Evolutionary conservation across 53 echinoderm and acorn worm species (phyloP).

Genomic region (Astropecten irregularis): DNA sequence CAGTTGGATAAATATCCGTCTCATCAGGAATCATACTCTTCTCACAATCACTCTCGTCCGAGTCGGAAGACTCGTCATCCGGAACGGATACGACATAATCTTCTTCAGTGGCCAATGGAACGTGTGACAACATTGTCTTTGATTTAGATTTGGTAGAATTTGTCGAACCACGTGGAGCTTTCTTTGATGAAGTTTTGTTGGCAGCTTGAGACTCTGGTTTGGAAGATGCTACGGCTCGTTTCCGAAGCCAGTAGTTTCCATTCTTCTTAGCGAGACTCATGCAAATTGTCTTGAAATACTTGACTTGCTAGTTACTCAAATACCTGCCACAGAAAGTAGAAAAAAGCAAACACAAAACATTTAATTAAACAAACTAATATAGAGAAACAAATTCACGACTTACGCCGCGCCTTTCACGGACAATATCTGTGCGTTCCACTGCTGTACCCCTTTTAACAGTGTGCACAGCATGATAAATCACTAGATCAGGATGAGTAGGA

Average conservation of each 20-base stretch:
- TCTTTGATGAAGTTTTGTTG: neutral
- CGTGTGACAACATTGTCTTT: constrained; percentile 41
- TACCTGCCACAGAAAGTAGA: neutral
- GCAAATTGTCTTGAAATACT: neutral
- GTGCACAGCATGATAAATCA: too few relatives aligned
- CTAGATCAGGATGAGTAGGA: too few relatives aligned
- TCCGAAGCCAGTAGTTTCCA: constrained; percentile 61
- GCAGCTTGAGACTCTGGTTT: neutral
- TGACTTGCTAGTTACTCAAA: neutral
- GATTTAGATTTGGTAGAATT: constrained; percentile 1
- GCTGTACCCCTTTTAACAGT: too few relatives aligned
- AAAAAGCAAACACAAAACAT: neutral
- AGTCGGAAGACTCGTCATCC: constrained; percentile 6
- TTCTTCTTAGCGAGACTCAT: neutral
- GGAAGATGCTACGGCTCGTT: constrained; percentile 51
- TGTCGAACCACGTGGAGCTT: neutral
- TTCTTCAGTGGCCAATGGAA: constrained; percentile 24
- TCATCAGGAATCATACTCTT: constrained; percentile 16
- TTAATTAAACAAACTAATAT: neutral
- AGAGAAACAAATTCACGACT: neutral
- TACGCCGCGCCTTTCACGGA: too few relatives aligned
- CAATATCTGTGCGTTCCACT: too few relatives aligned
- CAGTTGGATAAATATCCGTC: neutral
- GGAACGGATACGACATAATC: constrained; percentile 43
- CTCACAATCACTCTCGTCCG: constrained; percentile 43